Evolutionary conservation across 1,140 invertebrate species (phyloP), one percentile per base, ranked within the genome.

Genomic region (Delia radicum): DNA sequence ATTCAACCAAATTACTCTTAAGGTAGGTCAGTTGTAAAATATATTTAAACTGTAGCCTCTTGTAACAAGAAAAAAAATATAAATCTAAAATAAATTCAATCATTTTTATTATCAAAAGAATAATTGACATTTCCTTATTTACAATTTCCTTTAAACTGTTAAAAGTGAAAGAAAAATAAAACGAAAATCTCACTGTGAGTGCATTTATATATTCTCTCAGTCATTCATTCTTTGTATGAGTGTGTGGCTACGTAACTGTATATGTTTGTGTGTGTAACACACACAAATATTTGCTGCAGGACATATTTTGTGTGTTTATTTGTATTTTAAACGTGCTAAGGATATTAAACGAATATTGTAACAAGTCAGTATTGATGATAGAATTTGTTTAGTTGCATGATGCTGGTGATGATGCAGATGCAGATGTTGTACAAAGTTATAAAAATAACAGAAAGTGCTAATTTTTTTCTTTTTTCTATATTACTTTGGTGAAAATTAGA

Each of bases 271-370:
- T n/a, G n/a, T n/a, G n/a, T n/a, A n/a, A n/a, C n/a, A n/a, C n/a
- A n/a, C n/a, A n/a, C n/a, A 55, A 55, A 55, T 55, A 55, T 55
- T 55, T 55, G 48, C 48, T 55, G 48, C 48, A 55, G 48, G 48
- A 55, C 48, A 55, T 55, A 55, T 55, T 55, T 55, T 55, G 48
- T 55, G 48, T 55, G 48, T 55, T 55, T 55, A 55, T 55, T 55
- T 55, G 48, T 55, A 55, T 18, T 55, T 55, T 21, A 55, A 55
- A 55, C 48, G 48, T 55, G 48, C 18, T 55, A 55, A 55, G 48
- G 48, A 55, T 55, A 55, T 55, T 21, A 55, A 55, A 55, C 24
- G 48, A 55, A 55, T 55, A 18, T 55, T n/a, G n/a, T n/a, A n/a
- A n/a, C n/a, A n/a, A n/a, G n/a, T 8, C n/a, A 55, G 4, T 55